Evolutionary conservation across 2,888 invertebrate genomes (phyloP), one percentile per base, ranked within the genome.

Genomic region (Papilio gigon): DNA sequence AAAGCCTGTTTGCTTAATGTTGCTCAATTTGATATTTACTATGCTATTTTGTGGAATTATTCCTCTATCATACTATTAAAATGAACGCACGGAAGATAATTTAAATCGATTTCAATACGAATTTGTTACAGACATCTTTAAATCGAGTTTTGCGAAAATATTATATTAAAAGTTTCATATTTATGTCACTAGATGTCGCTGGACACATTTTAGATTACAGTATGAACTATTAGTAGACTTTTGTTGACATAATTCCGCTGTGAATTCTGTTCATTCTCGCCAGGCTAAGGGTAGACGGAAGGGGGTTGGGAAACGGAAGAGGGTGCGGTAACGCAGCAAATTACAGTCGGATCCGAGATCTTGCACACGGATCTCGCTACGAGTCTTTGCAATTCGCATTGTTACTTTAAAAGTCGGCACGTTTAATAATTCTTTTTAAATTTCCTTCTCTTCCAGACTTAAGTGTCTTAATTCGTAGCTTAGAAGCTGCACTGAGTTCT

Each of bases 1-100:
- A 33, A 35, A 37, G 25, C 59, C 47, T 30, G 25, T 61, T 67
- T 61, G 27, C 33, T 27, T 65, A 65, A 58, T 65, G 42, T 58
- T 40, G 17, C 6, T 40, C 30, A 35, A 35, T 53, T n/a, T 64
- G 22, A 22, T 22, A 53, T 37, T 64, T 35, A 53, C 17, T 27
- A 12, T 44, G 4, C 47, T 63, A 56, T 56, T 56, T 56, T 30
- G 17, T 56, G 27, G 14, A 30, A 4, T 50, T n/a, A 53, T 27
- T 27, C n/a, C 14, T 27, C 6, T 14, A 53, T 14, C 6, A 27
- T 4, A 50, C 14, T n/a, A 17, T 42, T n/a, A 9, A 1, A 42
- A 42, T 6, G 11, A 11, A n/a, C n/a, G 1, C n/a, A 6, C 5
- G n/a, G 8, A 40, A 40, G 1, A 5, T 17, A 2, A 17, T n/a